Conservation (phyloP, 2,888 invertebrate species). For the Eutolmus rufibarbis region DNA sequence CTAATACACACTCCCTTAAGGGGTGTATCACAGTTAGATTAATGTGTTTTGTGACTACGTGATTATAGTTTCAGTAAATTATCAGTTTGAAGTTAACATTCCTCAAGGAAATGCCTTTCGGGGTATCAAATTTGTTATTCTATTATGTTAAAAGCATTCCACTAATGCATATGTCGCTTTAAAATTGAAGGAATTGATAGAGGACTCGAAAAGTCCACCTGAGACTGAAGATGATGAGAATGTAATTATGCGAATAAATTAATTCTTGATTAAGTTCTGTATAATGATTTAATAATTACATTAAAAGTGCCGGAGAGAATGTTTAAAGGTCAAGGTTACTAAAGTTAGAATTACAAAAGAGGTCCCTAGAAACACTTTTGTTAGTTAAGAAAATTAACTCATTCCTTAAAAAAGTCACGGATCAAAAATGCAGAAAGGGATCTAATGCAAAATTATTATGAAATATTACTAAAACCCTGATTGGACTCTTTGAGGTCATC, state of each 20-base stretch:
- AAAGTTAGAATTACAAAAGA: no score
- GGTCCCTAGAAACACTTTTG: no score
- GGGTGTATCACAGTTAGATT: background rate
- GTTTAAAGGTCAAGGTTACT: no score
- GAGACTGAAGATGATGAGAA: background rate
- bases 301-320: background rate
- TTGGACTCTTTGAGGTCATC: no score
- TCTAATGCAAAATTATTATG: no score
- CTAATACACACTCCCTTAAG: background rate
- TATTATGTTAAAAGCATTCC: background rate
- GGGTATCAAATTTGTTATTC: background rate
- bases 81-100: background rate
- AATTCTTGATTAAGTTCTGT: background rate
- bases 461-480: no score
- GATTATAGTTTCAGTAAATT: background rate
- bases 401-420: no score
- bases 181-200: background rate
- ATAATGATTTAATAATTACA: background rate
- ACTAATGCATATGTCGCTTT: background rate
- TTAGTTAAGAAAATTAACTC: no score
- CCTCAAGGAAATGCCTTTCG: background rate
- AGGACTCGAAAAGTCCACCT: background rate
- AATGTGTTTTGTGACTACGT: background rate
- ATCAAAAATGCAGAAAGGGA: no score
- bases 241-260: background rate